Evolutionary conservation across 2,113 vertebrate species (phyloP).

Genomic region (Catagonus wagneri): DNA sequence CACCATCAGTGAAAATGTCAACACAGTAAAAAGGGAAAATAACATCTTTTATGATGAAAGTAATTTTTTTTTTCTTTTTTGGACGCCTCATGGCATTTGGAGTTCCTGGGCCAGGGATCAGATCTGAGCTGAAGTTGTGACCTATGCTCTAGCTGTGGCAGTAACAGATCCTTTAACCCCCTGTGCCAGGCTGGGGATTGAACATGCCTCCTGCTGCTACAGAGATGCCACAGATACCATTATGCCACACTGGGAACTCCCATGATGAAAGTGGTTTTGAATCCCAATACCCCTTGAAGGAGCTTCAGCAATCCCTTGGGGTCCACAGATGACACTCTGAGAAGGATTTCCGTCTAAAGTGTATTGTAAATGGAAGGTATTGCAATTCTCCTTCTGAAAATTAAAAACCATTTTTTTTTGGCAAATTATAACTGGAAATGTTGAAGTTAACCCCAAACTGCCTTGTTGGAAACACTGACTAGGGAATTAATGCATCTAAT

Average conservation of each 20-base stretch:
- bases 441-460: background rate
- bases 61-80: background rate
- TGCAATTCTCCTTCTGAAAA: background rate
- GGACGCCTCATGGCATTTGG: no score
- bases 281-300: background rate
- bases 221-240: no score
- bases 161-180: no score
- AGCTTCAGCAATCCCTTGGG: background rate
- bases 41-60: background rate
- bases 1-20: background rate
- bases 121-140: no score
- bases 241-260: no score
- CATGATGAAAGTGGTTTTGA: conserved; percentile 5
- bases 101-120: no score
- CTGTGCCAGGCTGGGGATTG: no score
- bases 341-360: background rate
- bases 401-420: background rate
- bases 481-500: background rate
- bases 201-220: no score
- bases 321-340: background rate
- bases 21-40: background rate
- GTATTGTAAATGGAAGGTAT: background rate
- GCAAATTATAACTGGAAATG: background rate
- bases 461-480: background rate
- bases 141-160: no score